Evolutionary conservation across 2,797 vertebrate species (phyloP), one percentile per base, ranked within the genome.

Genomic region (Galago senegalensis): DNA sequence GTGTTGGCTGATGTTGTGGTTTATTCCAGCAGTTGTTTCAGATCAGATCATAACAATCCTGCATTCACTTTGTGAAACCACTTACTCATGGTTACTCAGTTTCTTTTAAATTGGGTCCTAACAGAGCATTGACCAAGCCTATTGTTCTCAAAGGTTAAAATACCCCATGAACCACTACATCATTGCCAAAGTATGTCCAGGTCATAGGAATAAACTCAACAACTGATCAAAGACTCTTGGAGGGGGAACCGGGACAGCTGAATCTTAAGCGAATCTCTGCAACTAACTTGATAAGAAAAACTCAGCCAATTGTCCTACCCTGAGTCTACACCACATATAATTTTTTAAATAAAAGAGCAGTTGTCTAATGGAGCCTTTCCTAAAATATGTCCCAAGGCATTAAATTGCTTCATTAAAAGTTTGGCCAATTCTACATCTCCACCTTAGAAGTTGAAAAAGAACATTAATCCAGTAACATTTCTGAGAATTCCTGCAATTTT

Each of bases 71-170:
- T 72, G 56, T 70, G 86, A 97, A 96, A 73, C 92, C 91, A 95
- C 63, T 98, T 97, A 98, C 87, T 96, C 95, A 97, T 9, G 1
- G 9, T 34, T 70, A 97, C 77, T 98, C 95, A 92, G 34, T 95
- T 85, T 9, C 63, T 91, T 95, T 94, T 69, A 83, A 43, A 56
- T 9, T 85, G 31, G 18, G 73, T 49, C 69, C 76, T 90, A 87
- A 95, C 10, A 97, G 67, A 97, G 81, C 46, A 91, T 49, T 98
- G 53, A 93, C 63, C 53, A 94, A 29, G 31, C n/a, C 87, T 95
- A 79, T 91, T 97, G 96, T 97, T 95, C 87, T 94, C 63, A 94
- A 97, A 97, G 91, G 96, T 95, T 97, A 97, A 97, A 89, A 84
- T 83, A 84, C 80, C 72, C 61, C 58, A 73, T 75, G 65, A 94